A percentile compares a stretch with the other conserved stretches of the same genome.
phyloP scores from a whole-genome alignment of 2,113 vertebrate species.

The Budorcas taxicolor region DNA sequence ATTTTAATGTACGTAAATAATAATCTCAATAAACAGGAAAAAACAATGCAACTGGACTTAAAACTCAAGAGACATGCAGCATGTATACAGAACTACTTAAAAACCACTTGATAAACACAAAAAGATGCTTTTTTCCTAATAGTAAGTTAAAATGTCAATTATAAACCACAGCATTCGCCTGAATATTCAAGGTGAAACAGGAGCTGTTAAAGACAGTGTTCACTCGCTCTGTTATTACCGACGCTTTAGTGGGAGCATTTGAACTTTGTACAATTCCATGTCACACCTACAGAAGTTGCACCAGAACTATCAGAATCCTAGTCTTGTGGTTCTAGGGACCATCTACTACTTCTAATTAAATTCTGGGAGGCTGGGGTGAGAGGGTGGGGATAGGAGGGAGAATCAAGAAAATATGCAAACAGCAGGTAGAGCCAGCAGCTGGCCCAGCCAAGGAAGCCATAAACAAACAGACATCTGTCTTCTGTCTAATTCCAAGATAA shows the following conservation, averaged over 20 bases:
- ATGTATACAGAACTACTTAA: background rate
- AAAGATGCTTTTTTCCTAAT: background rate
- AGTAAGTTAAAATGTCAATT: background rate
- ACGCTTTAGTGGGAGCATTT: background rate
- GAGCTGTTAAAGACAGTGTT: background rate
- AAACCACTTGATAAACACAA: background rate
- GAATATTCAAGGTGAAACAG: background rate
- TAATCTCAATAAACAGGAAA: background rate
- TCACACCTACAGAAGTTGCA: background rate
- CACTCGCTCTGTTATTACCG: background rate
- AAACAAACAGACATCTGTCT: constrained; percentile 41
- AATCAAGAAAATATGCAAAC: background rate
- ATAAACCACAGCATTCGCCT: background rate
- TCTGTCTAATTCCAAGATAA: constrained; percentile 8
- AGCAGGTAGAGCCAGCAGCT: background rate
- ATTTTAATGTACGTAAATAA: background rate
- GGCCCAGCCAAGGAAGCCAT: background rate
- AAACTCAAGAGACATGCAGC: background rate
- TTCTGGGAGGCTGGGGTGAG: background rate
- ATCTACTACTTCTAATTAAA: background rate
- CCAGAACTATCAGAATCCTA: background rate
- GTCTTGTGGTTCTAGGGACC: background rate
- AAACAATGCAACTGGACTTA: background rate
- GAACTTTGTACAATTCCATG: background rate
- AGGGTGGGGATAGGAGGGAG: background rate